Percentiles rank a stretch among this genome's conserved stretches.
Conservation (phyloP, 2,888 invertebrate species). For the Alcis repandata region DNA sequence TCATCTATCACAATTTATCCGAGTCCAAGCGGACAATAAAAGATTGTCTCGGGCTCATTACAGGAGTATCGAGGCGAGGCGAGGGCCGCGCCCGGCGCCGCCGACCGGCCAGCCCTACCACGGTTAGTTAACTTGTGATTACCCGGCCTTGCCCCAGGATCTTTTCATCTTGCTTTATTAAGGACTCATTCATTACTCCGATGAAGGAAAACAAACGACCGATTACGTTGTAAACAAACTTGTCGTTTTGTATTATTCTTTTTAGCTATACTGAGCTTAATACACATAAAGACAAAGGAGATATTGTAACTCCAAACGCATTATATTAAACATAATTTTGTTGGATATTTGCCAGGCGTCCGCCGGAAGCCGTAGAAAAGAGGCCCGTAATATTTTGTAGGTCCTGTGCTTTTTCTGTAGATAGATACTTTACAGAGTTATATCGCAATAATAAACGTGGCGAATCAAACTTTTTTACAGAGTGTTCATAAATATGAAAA, state of each 20-base stretch:
- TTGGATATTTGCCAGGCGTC: constrained; percentile 54
- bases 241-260: constrained; percentile 27
- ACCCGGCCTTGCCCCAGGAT: constrained; percentile 42
- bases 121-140: constrained; percentile 70
- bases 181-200: constrained; percentile 29
- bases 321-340: constrained; percentile 50
- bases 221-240: constrained; percentile 23
- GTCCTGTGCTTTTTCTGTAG: constrained; percentile 19
- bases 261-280: constrained; percentile 21
- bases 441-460: constrained; percentile 14
- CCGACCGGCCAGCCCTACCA: constrained; percentile 41
- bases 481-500: constrained; percentile 9
- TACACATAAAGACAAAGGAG: constrained; percentile 23
- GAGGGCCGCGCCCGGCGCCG: constrained; percentile 24
- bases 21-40: constrained; percentile 78
- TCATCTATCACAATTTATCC: constrained; percentile 83
- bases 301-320: constrained; percentile 37
- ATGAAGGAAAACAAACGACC: constrained; percentile 26
- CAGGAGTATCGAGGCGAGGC: constrained; percentile 61
- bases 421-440: constrained; percentile 4
- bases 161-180: constrained; percentile 37
- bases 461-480: constrained; percentile 12
- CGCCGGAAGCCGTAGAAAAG: constrained; percentile 32
- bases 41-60: constrained; percentile 78
- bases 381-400: constrained; percentile 24